Percentiles rank a stretch among this genome's conserved stretches.
Evolutionary conservation across 2,888 invertebrate species (phyloP).

Genomic region (Eulithis prunata): DNA sequence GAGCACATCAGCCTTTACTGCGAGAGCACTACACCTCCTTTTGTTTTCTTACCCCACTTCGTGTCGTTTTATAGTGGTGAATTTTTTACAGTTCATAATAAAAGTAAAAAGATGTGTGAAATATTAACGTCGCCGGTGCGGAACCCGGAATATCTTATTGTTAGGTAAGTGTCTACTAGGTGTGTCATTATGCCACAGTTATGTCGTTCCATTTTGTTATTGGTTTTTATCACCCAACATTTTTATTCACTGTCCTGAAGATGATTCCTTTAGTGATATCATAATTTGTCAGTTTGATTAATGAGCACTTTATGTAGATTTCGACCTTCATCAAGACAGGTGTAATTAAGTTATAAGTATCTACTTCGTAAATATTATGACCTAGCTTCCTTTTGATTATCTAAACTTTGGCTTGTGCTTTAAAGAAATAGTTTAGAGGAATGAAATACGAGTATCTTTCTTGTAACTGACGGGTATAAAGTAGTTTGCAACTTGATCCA

Average conservation of each 20-base stretch:
- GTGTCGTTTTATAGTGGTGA: constrained; percentile 59
- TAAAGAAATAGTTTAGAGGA: neutral
- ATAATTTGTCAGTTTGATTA: neutral
- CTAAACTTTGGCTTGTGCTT: too few relatives aligned
- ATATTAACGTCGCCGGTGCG: constrained; percentile 30
- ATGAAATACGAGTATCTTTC: neutral
- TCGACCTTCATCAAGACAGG: neutral
- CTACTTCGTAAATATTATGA: too few relatives aligned
- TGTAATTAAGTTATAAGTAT: too few relatives aligned
- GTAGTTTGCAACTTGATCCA: constrained; percentile 24
- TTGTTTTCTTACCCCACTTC: constrained; percentile 61
- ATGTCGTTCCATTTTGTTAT: constrained; percentile 37
- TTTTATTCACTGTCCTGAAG: constrained; percentile 32
- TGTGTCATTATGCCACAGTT: constrained; percentile 30
- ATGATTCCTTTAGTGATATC: constrained; percentile 34
- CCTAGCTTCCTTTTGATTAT: too few relatives aligned
- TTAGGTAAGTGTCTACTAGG: constrained; percentile 11
- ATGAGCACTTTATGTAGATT: neutral
- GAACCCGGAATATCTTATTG: constrained; percentile 22
- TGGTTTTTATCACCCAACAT: constrained; percentile 47
- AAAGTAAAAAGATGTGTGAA: constrained; percentile 27
- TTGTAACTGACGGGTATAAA: constrained; percentile 1
- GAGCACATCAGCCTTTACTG: constrained; percentile 68
- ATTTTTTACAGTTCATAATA: constrained; percentile 57
- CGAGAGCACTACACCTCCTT: constrained; percentile 66